Conservation (phyloP, 2,888 invertebrate genomes). For the Oscheius sp. region DNA sequence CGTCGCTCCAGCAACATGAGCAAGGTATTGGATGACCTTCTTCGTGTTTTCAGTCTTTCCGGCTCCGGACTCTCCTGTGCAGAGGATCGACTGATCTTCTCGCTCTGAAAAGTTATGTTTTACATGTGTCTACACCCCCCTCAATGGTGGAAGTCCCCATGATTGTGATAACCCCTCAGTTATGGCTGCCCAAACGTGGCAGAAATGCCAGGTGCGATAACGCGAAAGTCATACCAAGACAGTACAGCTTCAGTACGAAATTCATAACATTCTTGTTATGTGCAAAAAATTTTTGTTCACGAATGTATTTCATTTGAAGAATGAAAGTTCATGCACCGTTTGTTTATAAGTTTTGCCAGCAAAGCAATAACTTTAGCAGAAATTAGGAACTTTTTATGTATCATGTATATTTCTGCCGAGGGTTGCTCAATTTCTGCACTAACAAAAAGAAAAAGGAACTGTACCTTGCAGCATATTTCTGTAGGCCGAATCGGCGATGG, state of each 20-base stretch:
- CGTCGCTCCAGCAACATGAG: slow-evolving; percentile 93
- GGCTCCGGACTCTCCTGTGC: slow-evolving; percentile 99
- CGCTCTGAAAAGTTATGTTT: slow-evolving; percentile 82
- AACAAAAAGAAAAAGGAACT: too few relatives aligned
- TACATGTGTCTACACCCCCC: not conserved
- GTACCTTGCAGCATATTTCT: slow-evolving; percentile 97
- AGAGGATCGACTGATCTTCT: slow-evolving; percentile 98
- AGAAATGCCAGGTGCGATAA: slow-evolving; percentile 12
- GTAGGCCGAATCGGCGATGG: slow-evolving; percentile 98
- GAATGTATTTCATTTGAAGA: too few relatives aligned
- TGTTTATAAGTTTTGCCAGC: too few relatives aligned
- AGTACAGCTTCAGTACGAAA: too few relatives aligned
- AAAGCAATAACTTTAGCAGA: too few relatives aligned
- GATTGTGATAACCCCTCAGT: slow-evolving; percentile 6
- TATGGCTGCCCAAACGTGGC: slow-evolving; percentile 23
- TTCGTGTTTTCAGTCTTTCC: slow-evolving; percentile 99
- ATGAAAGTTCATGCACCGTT: too few relatives aligned
- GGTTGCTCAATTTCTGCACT: too few relatives aligned
- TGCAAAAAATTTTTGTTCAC: too few relatives aligned
- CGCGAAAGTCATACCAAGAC: not conserved
- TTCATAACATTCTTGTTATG: too few relatives aligned
- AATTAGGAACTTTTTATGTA: too few relatives aligned
- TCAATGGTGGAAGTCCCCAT: not conserved
- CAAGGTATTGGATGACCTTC: slow-evolving; percentile 99
- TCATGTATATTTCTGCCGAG: too few relatives aligned